Evolutionary conservation across 2,113 vertebrate species (phyloP).

Genomic region (Pollachius pollachius): DNA sequence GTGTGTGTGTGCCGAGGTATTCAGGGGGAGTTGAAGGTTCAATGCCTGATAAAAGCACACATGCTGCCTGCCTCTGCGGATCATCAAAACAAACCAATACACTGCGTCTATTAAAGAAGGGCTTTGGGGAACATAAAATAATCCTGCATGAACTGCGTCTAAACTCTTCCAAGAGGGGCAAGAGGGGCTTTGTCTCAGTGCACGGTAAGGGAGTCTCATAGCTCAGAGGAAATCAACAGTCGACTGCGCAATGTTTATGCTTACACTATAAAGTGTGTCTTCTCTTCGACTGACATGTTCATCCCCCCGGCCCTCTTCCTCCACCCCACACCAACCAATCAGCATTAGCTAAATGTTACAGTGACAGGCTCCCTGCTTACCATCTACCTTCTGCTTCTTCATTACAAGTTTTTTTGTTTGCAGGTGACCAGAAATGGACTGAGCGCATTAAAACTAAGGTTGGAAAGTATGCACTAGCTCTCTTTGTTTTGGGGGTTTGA

Average conservation of each 20-base stretch:
- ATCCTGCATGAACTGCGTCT: slow-evolving; percentile 23
- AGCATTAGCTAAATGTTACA: slow-evolving; percentile 54
- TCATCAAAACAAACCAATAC: slow-evolving; percentile 13
- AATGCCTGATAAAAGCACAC: slow-evolving; percentile 14
- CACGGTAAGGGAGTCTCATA: slow-evolving; percentile 35
- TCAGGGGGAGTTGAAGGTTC: slow-evolving; percentile 20
- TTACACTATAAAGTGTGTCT: slow-evolving; percentile 15
- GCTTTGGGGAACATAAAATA: slow-evolving; percentile 22
- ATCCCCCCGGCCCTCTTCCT: slow-evolving; percentile 41
- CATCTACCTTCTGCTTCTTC: slow-evolving; percentile 24
- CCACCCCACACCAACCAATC: slow-evolving; percentile 34
- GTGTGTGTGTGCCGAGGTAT: slow-evolving; percentile 4
- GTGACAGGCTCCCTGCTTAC: slow-evolving; percentile 25
- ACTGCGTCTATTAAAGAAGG: slow-evolving; percentile 4
- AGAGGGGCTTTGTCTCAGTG: slow-evolving; percentile 43
- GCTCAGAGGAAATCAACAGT: slow-evolving; percentile 44
- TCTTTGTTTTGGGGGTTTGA: too few relatives aligned
- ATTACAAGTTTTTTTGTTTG: slow-evolving; percentile 45
- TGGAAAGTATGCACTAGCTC: too few relatives aligned
- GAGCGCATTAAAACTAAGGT: too few relatives aligned
- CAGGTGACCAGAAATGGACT: slow-evolving; percentile 43
- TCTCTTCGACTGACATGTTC: slow-evolving; percentile 47
- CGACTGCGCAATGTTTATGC: slow-evolving; percentile 34
- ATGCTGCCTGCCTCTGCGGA: slow-evolving; percentile 9
- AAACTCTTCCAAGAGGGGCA: slow-evolving; percentile 20